Evolutionary conservation across 2,797 vertebrate species (phyloP), one percentile per base, ranked within the genome.

Genomic region (Eupleurogrammus muticus): DNA sequence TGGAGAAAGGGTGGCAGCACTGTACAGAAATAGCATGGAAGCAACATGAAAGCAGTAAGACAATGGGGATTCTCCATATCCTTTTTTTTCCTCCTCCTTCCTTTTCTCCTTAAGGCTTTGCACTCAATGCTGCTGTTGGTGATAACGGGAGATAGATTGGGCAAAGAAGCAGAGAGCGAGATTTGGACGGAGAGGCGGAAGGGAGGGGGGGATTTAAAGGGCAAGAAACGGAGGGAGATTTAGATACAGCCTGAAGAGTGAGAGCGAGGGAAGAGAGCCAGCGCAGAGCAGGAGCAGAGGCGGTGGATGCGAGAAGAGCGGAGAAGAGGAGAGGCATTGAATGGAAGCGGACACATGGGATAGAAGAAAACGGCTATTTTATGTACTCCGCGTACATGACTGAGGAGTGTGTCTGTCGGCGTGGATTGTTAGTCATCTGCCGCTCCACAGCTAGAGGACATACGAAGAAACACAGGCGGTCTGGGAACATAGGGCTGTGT

Each of bases 161-260:
- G 66, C 51, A 70, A 77, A 83, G 80, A 76, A 75, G 75, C 59
- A 79, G 67, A 44, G 72, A 79, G 81, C 1, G 70, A 83, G 86
- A 87, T 88, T 87, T 87, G 77, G 87, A 82, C 44, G 3, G 81
- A 58, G 70, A 86, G 78, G 69, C 73, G 71, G 59, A 56, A 40
- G 53, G 85, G 66, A 68, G 81, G 79, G 77, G 84, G 84, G 66
- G 82, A 90, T 90, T 92, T 91, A 90, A 92, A 90, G 91, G 87
- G 86, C 79, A 89, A 86, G 87, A 90, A 86, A 84, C 87, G 51
- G 89, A 87, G 88, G 85, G 88, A 90, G 89, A 90, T 90, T 87
- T 84, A 89, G 87, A 89, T 79, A 83, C 80, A 83, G 81, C 50
- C 68, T 35, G 75, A 61, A 66, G 80, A 82, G 82, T 60, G 73